Evolutionary conservation across 2,113 vertebrate genomes (phyloP).

Genomic region (Tachuris rubrigastra): DNA sequence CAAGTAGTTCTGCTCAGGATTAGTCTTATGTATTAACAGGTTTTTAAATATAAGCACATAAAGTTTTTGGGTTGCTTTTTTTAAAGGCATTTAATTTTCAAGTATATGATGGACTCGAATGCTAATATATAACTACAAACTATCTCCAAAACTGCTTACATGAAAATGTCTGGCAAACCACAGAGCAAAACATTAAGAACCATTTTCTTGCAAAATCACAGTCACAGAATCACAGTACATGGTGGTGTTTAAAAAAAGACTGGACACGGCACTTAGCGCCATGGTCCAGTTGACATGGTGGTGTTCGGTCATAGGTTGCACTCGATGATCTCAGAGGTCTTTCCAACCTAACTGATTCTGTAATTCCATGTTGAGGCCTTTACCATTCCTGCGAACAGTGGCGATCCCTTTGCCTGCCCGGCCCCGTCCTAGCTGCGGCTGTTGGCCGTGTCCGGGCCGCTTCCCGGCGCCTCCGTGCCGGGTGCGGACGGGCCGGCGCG

Average conservation of each 20-base stretch:
- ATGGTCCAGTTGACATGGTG: neutral
- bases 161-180: neutral
- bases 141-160: neutral
- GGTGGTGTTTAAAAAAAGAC: neutral
- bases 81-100: neutral
- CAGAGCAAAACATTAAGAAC: neutral
- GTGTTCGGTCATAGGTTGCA: neutral
- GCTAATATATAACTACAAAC: neutral
- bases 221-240: neutral
- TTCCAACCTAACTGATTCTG: neutral
- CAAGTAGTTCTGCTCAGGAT: neutral
- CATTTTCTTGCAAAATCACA: neutral
- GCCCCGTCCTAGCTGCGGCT: neutral
- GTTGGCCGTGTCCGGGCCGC: neutral
- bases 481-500: neutral
- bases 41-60: neutral
- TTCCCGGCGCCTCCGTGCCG: neutral
- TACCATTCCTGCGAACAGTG: rapidly evolving
- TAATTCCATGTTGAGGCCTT: neutral
- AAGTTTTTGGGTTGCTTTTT: neutral
- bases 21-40: neutral
- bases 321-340: neutral
- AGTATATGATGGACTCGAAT: neutral
- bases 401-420: neutral
- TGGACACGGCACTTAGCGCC: neutral